Conservation (phyloP, 2,113 vertebrate genomes). For the Eidolon helvum region DNA sequence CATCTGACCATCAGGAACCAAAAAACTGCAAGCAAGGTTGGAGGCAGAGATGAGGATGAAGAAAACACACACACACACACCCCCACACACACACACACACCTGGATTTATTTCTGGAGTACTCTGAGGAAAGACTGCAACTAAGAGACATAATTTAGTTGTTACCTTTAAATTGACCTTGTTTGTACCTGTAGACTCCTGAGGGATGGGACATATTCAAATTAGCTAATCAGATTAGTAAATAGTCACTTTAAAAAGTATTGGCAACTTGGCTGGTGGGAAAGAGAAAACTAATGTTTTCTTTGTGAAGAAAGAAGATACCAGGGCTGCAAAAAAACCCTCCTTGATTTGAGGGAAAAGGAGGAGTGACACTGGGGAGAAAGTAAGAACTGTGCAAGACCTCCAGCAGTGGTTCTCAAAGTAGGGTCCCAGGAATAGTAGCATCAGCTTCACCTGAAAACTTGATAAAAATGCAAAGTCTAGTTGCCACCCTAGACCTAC, state of each 20-base stretch:
- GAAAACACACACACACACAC: no score
- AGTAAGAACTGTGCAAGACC: background rate
- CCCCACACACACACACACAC: background rate
- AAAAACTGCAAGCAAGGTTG: background rate
- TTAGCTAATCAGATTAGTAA: slow-evolving; percentile 23
- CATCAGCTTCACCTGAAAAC: background rate
- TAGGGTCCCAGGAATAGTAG: background rate
- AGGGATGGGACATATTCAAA: background rate
- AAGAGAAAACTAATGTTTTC: background rate
- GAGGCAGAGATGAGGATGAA: background rate
- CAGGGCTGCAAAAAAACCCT: background rate
- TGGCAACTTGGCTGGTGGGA: background rate
- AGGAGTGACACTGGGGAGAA: no score
- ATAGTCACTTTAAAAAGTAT: background rate
- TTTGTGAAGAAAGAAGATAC: background rate
- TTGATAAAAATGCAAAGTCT: background rate
- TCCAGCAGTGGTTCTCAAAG: background rate
- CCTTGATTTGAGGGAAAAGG: background rate
- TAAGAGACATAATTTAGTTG: background rate
- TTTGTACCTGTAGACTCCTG: background rate
- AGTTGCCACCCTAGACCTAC: background rate
- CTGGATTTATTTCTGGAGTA: background rate
- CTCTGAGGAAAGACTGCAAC: background rate
- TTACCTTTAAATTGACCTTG: background rate
- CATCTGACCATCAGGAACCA: background rate